These are phyloP conservation scores for Tipula unca DNA, from an alignment of 2,888 invertebrate species.

Conservation along the genomic window DNA sequence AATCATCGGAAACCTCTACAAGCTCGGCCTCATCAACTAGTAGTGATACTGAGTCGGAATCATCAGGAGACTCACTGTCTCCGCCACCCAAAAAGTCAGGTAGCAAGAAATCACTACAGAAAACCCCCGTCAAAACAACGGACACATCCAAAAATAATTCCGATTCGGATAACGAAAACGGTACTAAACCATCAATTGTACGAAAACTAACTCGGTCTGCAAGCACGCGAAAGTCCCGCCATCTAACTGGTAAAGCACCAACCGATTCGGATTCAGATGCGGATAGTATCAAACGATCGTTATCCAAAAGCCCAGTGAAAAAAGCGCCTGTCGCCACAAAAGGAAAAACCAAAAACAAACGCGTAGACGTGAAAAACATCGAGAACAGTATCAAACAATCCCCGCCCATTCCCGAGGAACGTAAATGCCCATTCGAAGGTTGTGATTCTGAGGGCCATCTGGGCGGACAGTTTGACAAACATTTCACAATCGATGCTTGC, in stretches of 20 bases:
- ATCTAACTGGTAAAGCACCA: slow-evolving; percentile 45
- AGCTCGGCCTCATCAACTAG: slow-evolving; percentile 34
- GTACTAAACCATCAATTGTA: slow-evolving; percentile 30
- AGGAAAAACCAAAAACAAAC: slow-evolving; percentile 45
- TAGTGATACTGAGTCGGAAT: slow-evolving; percentile 37
- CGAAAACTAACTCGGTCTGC: slow-evolving; percentile 62
- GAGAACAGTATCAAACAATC: slow-evolving; percentile 26
- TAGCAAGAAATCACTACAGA: slow-evolving; percentile 30
- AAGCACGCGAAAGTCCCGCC: slow-evolving; percentile 57
- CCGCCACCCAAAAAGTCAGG: slow-evolving; percentile 26
- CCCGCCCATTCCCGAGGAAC: slow-evolving; percentile 47
- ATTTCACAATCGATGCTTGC: slow-evolving; percentile 87
- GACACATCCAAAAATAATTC: slow-evolving; percentile 41
- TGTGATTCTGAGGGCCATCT: slow-evolving; percentile 86
- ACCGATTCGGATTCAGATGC: slow-evolving; percentile 38
- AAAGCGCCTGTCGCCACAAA: slow-evolving; percentile 43
- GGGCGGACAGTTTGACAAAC: slow-evolving; percentile 68
- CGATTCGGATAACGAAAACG: slow-evolving; percentile 45
- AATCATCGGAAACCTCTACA: slow-evolving; percentile 35
- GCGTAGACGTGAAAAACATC: slow-evolving; percentile 20
- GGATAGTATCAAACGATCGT: slow-evolving; percentile 40
- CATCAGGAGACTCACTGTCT: slow-evolving; percentile 32
- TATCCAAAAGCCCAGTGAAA: slow-evolving; percentile 57
- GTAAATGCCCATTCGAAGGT: slow-evolving; percentile 76
- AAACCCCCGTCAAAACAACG: slow-evolving; percentile 31